Evolutionary conservation across 2,888 invertebrate genomes (phyloP).

Genomic region (Morinoia aosen): DNA sequence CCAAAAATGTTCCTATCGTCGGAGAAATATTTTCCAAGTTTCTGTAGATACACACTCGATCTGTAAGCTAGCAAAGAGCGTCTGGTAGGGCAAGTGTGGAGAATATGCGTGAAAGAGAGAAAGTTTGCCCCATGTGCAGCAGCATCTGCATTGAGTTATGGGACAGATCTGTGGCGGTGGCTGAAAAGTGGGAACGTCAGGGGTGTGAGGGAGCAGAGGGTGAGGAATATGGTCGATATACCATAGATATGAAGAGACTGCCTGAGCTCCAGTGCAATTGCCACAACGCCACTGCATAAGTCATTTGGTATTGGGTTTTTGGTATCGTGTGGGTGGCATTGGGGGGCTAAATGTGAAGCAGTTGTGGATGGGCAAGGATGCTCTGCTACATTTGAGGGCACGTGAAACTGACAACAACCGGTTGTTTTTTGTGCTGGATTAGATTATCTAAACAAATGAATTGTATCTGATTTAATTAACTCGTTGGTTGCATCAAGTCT

Average conservation of each 20-base stretch:
- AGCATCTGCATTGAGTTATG: not conserved
- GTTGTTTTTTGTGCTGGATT: not conserved
- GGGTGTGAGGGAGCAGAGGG: not conserved
- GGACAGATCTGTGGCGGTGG: not conserved
- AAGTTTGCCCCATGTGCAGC: not conserved
- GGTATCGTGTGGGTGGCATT: not conserved
- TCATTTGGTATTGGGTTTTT: not conserved
- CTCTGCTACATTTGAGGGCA: not conserved
- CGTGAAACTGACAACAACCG: not conserved
- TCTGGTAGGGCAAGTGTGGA: not conserved
- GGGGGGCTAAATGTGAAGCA: not conserved
- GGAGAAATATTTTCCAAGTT: not conserved
- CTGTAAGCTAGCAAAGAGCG: not conserved
- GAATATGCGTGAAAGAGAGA: not conserved
- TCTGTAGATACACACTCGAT: not conserved
- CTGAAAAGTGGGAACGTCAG: not conserved
- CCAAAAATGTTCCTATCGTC: not conserved
- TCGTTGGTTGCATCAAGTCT: no score
- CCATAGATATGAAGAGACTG: not conserved
- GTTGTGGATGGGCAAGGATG: not conserved
- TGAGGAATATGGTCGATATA: not conserved
- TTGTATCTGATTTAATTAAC: no score
- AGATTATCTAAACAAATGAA: not conserved
- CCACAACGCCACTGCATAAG: not conserved
- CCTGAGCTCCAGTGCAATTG: not conserved